Evolutionary conservation across 2,113 vertebrate genomes (phyloP).

Genomic region (Pandion haliaetus): DNA sequence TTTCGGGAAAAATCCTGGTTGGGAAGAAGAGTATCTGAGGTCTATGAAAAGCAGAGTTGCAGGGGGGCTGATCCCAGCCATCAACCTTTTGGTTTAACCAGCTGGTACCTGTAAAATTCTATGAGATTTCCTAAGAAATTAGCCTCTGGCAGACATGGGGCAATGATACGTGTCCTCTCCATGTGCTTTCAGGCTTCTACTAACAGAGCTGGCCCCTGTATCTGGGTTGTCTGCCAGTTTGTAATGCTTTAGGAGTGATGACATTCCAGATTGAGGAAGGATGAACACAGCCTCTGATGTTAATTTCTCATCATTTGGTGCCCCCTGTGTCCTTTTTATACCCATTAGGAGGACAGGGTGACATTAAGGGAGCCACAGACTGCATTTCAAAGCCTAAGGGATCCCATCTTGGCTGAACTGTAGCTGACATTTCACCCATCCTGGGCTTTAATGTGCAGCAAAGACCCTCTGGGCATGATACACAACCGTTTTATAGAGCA

Average conservation of each 20-base stretch:
- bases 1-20: not conserved
- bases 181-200: not conserved
- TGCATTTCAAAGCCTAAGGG: conserved; percentile 23
- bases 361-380: not conserved
- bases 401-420: conserved; percentile 34
- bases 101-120: not conserved
- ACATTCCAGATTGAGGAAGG: not conserved
- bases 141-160: not conserved
- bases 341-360: conserved; percentile 7
- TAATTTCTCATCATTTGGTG: conserved; percentile 30
- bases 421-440: conserved; percentile 50
- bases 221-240: not conserved
- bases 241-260: not conserved
- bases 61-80: not conserved
- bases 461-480: conserved; percentile 35
- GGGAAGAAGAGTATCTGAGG: not conserved
- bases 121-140: not conserved
- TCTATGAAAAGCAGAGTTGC: not conserved
- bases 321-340: conserved; percentile 12
- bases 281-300: not conserved
- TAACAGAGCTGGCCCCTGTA: not conserved
- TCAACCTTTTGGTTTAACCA: not conserved
- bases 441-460: conserved; percentile 16
- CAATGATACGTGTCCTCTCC: not conserved
- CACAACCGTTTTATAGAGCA: not conserved